Evolutionary conservation across 1,140 invertebrate species (phyloP).

Genomic region (Stegodyphus dumicola): DNA sequence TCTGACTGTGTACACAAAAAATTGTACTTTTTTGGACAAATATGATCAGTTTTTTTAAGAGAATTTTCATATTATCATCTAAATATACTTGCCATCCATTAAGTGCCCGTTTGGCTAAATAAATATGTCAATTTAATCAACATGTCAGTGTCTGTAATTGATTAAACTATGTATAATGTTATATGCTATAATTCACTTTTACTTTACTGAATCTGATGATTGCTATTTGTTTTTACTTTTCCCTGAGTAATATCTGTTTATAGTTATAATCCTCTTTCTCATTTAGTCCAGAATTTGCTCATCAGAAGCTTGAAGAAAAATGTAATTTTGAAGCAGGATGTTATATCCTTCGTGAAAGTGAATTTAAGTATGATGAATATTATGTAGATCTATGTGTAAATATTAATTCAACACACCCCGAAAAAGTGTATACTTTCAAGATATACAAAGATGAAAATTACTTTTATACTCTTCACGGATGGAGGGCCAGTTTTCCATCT

Average conservation of each 20-base stretch:
- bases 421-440: slow-evolving; percentile 72
- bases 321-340: slow-evolving; percentile 78
- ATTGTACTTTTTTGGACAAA: no score
- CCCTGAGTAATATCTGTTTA: slow-evolving; percentile 64
- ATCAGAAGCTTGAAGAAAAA: slow-evolving; percentile 83
- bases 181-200: no score
- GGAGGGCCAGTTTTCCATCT: slow-evolving; percentile 72
- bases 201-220: background rate
- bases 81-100: no score
- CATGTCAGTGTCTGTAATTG: no score
- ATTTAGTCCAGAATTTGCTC: slow-evolving; percentile 81
- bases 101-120: no score
- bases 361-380: slow-evolving; percentile 80
- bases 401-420: slow-evolving; percentile 69
- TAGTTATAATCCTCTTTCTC: no score
- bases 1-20: no score
- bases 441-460: slow-evolving; percentile 72
- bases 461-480: slow-evolving; percentile 71
- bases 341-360: slow-evolving; percentile 84
- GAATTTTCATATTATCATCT: no score
- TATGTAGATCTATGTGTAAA: slow-evolving; percentile 81
- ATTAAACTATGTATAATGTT: no score
- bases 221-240: slow-evolving; percentile 58
- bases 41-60: no score
- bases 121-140: no score